Conservation (phyloP, 2,888 invertebrate species). For the Dryobota labecula region DNA sequence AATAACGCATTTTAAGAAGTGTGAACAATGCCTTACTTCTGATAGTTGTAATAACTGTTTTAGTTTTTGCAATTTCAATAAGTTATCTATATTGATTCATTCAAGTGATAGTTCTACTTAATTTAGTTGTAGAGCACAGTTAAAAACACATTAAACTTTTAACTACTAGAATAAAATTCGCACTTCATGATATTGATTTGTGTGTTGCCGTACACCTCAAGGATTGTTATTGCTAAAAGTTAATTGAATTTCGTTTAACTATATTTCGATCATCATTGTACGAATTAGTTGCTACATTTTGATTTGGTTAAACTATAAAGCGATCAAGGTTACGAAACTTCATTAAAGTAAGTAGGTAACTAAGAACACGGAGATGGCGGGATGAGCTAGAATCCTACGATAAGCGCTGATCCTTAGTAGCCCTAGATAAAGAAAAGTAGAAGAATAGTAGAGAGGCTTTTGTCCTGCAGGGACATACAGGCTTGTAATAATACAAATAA, state of each 20-base stretch:
- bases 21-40: slow-evolving; percentile 7
- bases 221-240: slow-evolving; percentile 45
- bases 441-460: too few species aligned
- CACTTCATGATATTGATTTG: slow-evolving; percentile 43
- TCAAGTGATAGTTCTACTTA: slow-evolving; percentile 13
- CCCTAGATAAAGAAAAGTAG: too few species aligned
- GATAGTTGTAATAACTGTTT: background rate
- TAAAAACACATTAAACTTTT: slow-evolving; percentile 30
- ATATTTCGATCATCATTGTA: background rate
- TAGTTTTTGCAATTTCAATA: background rate
- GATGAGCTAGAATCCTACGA: too few species aligned
- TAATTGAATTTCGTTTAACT: slow-evolving; percentile 40
- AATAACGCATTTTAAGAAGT: slow-evolving; percentile 24
- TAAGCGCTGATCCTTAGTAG: too few species aligned
- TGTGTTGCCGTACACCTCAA: slow-evolving; percentile 38
- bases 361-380: too few species aligned
- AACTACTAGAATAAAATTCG: slow-evolving; percentile 44
- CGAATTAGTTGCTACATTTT: slow-evolving; percentile 3
- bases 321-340: background rate
- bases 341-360: too few species aligned
- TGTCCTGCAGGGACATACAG: too few species aligned
- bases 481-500: too few species aligned
- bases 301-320: background rate
- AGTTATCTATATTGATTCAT: slow-evolving; percentile 18
- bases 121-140: slow-evolving; percentile 26